Evolutionary conservation across 1,140 invertebrate genomes (phyloP).

Genomic region (Zeugodacus cucurbitae): DNA sequence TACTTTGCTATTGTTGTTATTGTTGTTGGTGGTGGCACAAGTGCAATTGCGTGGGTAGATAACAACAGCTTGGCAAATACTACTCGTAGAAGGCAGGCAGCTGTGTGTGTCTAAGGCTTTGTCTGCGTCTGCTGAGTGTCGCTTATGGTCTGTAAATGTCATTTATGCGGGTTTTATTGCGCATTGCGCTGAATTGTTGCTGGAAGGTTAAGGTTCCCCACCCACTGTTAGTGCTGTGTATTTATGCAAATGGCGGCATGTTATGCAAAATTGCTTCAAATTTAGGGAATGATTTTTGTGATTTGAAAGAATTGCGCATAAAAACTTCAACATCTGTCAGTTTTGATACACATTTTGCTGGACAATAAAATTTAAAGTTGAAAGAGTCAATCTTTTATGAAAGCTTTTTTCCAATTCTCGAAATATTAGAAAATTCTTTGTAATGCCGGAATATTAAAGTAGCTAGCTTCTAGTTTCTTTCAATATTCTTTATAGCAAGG

Average conservation of each 20-base stretch:
- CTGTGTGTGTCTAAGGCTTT: background rate
- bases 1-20: background rate
- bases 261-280: no score
- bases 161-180: slow-evolving; percentile 35
- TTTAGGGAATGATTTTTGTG: background rate
- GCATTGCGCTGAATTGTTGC: background rate
- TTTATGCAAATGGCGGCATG: background rate
- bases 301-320: background rate
- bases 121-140: background rate
- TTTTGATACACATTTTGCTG: background rate
- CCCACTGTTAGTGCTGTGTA: background rate
- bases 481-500: no score
- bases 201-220: slow-evolving; percentile 33
- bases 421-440: no score
- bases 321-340: background rate
- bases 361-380: background rate
- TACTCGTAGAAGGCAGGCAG: background rate
- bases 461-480: no score
- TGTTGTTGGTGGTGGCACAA: slow-evolving; percentile 24
- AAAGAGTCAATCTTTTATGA: background rate
- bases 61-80: background rate
- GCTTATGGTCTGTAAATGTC: slow-evolving; percentile 38
- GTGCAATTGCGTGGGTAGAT: slow-evolving; percentile 19
- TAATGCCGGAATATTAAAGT: no score
- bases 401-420: background rate